A percentile compares a stretch with the other conserved stretches of the same genome.
phyloP scores from a whole-genome alignment of 2,888 invertebrate genomes.

The Lissocephala sabroskyi region DNA sequence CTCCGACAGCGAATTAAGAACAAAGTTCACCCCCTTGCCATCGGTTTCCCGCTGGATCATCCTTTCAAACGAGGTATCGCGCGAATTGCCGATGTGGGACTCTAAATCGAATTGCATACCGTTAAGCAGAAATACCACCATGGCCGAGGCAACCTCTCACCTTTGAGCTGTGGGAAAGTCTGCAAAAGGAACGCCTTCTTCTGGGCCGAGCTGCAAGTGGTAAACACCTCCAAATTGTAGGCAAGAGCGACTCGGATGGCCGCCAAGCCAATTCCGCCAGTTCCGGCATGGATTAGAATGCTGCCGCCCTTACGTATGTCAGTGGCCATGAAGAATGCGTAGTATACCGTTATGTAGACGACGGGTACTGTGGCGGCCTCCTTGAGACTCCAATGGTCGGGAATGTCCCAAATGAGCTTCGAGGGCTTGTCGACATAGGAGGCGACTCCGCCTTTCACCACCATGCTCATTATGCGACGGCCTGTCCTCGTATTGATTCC shows the following conservation, averaged over 20 bases:
- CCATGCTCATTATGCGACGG: constrained; percentile 79
- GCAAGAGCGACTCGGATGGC: constrained; percentile 82
- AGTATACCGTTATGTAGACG: constrained; percentile 81
- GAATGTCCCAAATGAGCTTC: constrained; percentile 77
- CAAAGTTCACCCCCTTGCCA: constrained; percentile 91
- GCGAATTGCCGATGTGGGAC: constrained; percentile 87
- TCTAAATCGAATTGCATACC: constrained; percentile 31
- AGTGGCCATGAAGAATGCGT: constrained; percentile 71
- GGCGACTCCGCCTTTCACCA: constrained; percentile 74
- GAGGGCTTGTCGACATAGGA: constrained; percentile 67
- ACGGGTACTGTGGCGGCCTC: constrained; percentile 86
- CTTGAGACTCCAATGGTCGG: constrained; percentile 81
- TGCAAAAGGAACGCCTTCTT: constrained; percentile 78
- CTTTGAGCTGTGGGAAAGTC: constrained; percentile 74
- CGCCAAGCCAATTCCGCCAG: constrained; percentile 84
- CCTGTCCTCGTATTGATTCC: constrained; percentile 76
- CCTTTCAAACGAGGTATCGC: constrained; percentile 89
- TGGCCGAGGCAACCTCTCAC: constrained; percentile 56
- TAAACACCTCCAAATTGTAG: constrained; percentile 78
- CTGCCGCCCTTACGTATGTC: constrained; percentile 69
- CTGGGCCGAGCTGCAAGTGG: constrained; percentile 80
- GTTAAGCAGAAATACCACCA: no score
- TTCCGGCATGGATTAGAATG: constrained; percentile 76
- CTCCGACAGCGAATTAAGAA: constrained; percentile 92
- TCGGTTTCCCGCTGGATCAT: constrained; percentile 86